A percentile compares a stretch with the other conserved stretches of the same genome.
These are phyloP conservation scores for Tetranychus cinnabarinus DNA, from an alignment of 1,140 invertebrate genomes.

Conservation along the genomic window DNA sequence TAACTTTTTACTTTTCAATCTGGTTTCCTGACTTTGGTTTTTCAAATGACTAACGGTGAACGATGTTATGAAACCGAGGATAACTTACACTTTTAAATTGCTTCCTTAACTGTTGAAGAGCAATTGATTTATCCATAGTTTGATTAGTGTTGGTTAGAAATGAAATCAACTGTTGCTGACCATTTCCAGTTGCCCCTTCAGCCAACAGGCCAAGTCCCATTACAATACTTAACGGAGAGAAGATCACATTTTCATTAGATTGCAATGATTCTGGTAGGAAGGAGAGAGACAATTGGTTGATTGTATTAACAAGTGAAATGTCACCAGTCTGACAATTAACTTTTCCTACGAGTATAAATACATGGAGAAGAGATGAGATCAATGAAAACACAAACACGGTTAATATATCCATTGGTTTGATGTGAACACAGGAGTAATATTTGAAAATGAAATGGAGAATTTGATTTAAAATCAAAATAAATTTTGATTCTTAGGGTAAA, in stretches of 20 bases:
- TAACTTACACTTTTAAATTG: neutral
- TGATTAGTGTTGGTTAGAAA: neutral
- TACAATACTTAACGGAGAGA: neutral
- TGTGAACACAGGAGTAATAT: too few species aligned
- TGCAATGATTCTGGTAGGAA: neutral
- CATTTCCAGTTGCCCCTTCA: neutral
- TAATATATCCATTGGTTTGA: too few species aligned
- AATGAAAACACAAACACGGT: too few species aligned
- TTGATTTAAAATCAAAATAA: too few species aligned
- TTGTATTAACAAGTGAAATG: neutral
- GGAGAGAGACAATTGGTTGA: neutral
- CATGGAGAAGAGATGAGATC: too few species aligned
- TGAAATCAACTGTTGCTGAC: neutral
- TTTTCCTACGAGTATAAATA: too few species aligned
- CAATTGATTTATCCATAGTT: neutral
- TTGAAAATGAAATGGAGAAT: too few species aligned
- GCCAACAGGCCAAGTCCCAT: neutral
- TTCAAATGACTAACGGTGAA: neutral
- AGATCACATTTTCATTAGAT: neutral
- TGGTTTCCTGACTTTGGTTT: neutral
- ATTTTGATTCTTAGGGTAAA: too few species aligned
- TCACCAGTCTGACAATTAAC: too few species aligned
- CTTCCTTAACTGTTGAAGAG: neutral
- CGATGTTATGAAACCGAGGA: neutral
- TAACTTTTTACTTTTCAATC: too few species aligned